Percentiles rank a stretch among this genome's conserved stretches.
phyloP scores from a whole-genome alignment of 2,888 invertebrate species.

The Melieria picta region DNA sequence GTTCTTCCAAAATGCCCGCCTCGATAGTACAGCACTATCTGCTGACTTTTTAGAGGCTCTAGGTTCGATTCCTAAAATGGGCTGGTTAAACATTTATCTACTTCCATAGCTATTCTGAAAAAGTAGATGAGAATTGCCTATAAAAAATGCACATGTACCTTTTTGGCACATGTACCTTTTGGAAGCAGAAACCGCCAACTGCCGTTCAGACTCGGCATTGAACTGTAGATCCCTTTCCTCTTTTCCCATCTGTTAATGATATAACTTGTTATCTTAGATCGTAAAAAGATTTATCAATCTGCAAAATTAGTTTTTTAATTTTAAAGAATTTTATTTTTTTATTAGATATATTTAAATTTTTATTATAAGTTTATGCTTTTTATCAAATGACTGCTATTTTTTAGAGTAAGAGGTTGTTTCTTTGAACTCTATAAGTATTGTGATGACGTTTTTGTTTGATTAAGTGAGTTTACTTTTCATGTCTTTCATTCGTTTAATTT shows the following conservation, averaged over 20 bases:
- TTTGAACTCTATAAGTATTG: slow-evolving; percentile 67
- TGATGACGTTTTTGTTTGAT: slow-evolving; percentile 72
- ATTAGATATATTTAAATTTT: slow-evolving; percentile 58
- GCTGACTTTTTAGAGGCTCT: too few relatives aligned
- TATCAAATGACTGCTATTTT: slow-evolving; percentile 68
- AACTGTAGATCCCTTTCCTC: slow-evolving; percentile 68
- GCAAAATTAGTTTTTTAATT: slow-evolving; percentile 68
- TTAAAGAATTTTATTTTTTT: slow-evolving; percentile 62
- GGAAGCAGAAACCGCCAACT: slow-evolving; percentile 58
- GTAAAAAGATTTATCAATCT: slow-evolving; percentile 68
- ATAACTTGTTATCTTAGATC: slow-evolving; percentile 69
- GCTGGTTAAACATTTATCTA: too few relatives aligned
- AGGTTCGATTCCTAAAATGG: too few relatives aligned
- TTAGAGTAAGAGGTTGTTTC: slow-evolving; percentile 70
- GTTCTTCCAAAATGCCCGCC: too few relatives aligned
- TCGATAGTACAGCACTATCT: too few relatives aligned
- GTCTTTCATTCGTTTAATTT: slow-evolving; percentile 74
- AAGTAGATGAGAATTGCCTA: too few relatives aligned
- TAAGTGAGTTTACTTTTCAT: slow-evolving; percentile 74
- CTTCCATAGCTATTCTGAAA: too few relatives aligned
- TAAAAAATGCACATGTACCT: too few relatives aligned
- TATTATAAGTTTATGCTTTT: slow-evolving; percentile 66
- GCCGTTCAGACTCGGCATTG: slow-evolving; percentile 76
- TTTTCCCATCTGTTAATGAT: slow-evolving; percentile 66
- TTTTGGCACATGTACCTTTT: too few relatives aligned